Evolutionary conservation across 2,113 vertebrate species (phyloP).

Genomic region (Eulemur rufifrons): DNA sequence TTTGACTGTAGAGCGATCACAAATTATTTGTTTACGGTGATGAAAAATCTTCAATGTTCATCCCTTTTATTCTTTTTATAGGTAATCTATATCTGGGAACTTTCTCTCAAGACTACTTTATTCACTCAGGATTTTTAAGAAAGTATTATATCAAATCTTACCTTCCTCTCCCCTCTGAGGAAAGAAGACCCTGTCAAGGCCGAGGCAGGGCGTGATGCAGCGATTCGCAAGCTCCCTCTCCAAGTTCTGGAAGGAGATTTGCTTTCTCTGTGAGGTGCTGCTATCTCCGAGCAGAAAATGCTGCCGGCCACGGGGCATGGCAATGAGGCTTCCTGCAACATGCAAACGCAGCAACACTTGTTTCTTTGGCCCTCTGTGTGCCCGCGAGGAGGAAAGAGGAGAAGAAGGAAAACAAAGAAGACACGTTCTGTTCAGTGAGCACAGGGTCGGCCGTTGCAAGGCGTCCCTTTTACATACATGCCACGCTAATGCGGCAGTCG

Average conservation of each 20-base stretch:
- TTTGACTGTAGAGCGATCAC: slow-evolving; percentile 80
- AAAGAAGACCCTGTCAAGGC: background rate
- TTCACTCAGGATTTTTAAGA: slow-evolving; percentile 81
- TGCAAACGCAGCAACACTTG: background rate
- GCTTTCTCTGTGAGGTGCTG: slow-evolving; percentile 13
- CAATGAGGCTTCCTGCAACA: background rate
- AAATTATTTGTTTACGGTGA: slow-evolving; percentile 89
- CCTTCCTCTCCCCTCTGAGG: slow-evolving; percentile 1
- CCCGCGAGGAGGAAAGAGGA: background rate
- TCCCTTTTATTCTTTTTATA: slow-evolving; percentile 89
- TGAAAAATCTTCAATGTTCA: slow-evolving; percentile 85
- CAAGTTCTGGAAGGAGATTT: slow-evolving; percentile 44
- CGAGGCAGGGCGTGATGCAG: background rate
- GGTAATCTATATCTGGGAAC: slow-evolving; percentile 86
- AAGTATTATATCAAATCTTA: slow-evolving; percentile 75
- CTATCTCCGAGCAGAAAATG: slow-evolving; percentile 44
- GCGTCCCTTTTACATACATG: background rate
- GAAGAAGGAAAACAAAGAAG: too few relatives aligned
- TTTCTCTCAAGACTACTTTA: slow-evolving; percentile 81
- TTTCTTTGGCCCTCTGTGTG: background rate
- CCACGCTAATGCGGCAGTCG: background rate
- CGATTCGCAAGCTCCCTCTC: slow-evolving; percentile 54
- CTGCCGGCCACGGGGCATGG: background rate
- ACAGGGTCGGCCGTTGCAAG: background rate
- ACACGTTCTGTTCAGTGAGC: fast-evolving